These are phyloP conservation scores for Tachysurus vachellii DNA, from an alignment of 2,113 vertebrate species.

Conservation along the genomic window DNA sequence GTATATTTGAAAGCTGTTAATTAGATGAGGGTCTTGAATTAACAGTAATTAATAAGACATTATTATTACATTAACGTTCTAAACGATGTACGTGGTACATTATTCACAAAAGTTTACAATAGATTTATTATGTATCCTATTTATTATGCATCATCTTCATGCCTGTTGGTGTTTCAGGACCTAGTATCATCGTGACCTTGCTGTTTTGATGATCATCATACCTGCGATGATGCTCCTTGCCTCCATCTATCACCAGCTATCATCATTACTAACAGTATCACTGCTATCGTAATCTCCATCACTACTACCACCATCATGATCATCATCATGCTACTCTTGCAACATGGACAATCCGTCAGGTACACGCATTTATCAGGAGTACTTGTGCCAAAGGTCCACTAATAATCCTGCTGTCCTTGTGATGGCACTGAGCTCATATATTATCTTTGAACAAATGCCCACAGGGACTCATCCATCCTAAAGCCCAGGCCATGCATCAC, in stretches of 20 bases:
- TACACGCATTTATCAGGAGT: slow-evolving; percentile 28
- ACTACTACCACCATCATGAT: neutral
- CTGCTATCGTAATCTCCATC: neutral
- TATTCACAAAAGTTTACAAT: neutral
- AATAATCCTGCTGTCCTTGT: slow-evolving; percentile 53
- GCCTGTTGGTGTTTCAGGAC: too few species aligned
- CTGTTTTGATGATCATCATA: neutral
- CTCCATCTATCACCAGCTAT: neutral
- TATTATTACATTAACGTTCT: neutral
- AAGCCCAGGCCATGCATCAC: slow-evolving; percentile 45
- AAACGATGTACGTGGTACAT: neutral
- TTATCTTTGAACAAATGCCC: slow-evolving; percentile 48
- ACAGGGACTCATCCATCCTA: slow-evolving; percentile 34
- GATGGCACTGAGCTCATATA: slow-evolving; percentile 45
- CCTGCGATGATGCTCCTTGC: neutral
- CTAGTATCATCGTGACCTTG: neutral
- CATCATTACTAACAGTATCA: neutral
- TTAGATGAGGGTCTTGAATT: neutral
- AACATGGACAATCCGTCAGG: neutral
- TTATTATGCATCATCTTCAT: neutral
- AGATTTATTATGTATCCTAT: neutral
- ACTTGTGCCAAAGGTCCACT: slow-evolving; percentile 37
- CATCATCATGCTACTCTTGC: slow-evolving; percentile 10
- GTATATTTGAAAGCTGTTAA: slow-evolving; percentile 13
- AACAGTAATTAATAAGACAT: neutral